Evolutionary conservation across 1,140 invertebrate genomes (phyloP).

Genomic region (Ips typographus): DNA sequence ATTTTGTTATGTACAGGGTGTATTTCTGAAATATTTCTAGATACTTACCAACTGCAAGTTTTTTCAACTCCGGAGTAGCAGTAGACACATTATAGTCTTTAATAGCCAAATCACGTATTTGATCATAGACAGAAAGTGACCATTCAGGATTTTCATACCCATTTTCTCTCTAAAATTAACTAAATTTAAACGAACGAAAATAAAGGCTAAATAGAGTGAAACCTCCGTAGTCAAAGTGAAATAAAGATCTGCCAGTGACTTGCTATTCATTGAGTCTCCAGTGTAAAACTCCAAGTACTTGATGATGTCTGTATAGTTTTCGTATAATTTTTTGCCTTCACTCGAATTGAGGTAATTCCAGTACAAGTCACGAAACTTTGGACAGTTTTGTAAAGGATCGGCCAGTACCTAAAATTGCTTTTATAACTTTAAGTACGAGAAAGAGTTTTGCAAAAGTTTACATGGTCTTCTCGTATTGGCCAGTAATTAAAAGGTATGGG

Average conservation of each 20-base stretch:
- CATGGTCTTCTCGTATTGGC: slow-evolving; percentile 29
- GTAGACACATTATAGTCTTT: slow-evolving; percentile 37
- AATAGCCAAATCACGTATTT: slow-evolving; percentile 42
- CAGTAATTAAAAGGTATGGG: slow-evolving; percentile 71
- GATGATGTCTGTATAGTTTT: slow-evolving; percentile 29
- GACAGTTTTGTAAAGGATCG: slow-evolving; percentile 37
- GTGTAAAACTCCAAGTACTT: slow-evolving; percentile 28
- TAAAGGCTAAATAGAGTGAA: background rate
- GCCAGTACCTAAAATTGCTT: slow-evolving; percentile 32
- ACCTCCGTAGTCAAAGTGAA: slow-evolving; percentile 39
- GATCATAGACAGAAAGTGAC: slow-evolving; percentile 61
- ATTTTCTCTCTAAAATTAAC: slow-evolving; percentile 52
- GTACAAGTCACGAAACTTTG: slow-evolving; percentile 27
- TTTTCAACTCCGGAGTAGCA: slow-evolving; percentile 33
- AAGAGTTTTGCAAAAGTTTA: slow-evolving; percentile 8
- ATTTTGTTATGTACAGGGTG: slow-evolving; percentile 9
- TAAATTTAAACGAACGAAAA: background rate
- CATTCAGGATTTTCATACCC: slow-evolving; percentile 62
- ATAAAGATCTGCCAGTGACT: slow-evolving; percentile 34
- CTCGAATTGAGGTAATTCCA: slow-evolving; percentile 32
- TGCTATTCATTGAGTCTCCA: slow-evolving; percentile 29
- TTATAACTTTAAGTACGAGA: background rate
- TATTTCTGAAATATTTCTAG: slow-evolving; percentile 8
- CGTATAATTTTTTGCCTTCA: slow-evolving; percentile 34
- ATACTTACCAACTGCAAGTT: slow-evolving; percentile 54